Percentiles rank a stretch among this genome's conserved stretches.
Evolutionary conservation across 1,140 invertebrate species (phyloP).

Genomic region (Lordiphosa mommai): DNA sequence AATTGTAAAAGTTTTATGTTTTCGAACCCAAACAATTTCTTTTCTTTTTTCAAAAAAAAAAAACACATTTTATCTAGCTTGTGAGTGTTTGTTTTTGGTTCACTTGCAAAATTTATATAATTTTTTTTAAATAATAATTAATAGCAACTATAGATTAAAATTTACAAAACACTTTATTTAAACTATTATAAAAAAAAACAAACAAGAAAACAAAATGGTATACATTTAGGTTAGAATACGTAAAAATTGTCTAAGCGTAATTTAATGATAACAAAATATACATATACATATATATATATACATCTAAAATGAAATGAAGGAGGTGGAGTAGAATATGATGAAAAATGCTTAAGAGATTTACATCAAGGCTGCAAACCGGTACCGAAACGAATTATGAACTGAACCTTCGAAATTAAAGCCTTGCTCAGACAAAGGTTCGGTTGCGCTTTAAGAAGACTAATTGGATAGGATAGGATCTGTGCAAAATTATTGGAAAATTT

Average conservation of each 20-base stretch:
- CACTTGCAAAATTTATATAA: conserved; percentile 44
- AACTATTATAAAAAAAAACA: conserved; percentile 9
- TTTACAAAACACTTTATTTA: conserved; percentile 44
- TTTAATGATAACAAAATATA: conserved; percentile 74
- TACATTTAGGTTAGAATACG: conserved; percentile 75
- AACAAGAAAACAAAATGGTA: conserved; percentile 47
- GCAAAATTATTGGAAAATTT: too few relatives aligned
- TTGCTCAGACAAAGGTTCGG: too few relatives aligned
- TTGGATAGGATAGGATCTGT: too few relatives aligned
- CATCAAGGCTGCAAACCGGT: background rate
- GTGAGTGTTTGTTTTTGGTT: conserved; percentile 47
- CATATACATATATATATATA: conserved; percentile 33
- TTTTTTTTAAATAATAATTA: conserved; percentile 61
- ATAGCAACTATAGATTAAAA: conserved; percentile 59
- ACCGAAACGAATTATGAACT: too few relatives aligned
- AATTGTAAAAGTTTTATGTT: conserved; percentile 57
- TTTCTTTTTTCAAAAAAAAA: conserved; percentile 34
- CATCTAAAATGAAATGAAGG: conserved; percentile 18
- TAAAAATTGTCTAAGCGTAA: conserved; percentile 74
- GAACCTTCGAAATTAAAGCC: too few relatives aligned
- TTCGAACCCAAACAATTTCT: conserved; percentile 27
- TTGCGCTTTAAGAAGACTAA: too few relatives aligned
- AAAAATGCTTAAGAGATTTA: conserved; percentile 45
- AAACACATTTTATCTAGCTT: conserved; percentile 32
- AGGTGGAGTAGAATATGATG: background rate